These are phyloP conservation scores for Thysanoteuthis rhombus DNA, from an alignment of 2,888 invertebrate genomes.

Conservation along the genomic window DNA sequence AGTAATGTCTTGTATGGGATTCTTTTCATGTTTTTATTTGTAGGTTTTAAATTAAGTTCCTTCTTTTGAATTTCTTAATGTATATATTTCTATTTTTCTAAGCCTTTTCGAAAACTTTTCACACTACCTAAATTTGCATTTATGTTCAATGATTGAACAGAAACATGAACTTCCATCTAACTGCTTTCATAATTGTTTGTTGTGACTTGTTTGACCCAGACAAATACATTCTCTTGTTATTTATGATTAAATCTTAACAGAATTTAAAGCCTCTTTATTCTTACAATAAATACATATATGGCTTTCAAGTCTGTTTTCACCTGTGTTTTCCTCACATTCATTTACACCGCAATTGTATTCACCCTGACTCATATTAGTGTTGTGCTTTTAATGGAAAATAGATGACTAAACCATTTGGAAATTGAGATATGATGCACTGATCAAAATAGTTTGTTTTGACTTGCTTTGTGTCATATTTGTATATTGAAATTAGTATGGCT, in stretches of 20 bases:
- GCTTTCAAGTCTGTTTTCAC: neutral
- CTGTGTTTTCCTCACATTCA: neutral
- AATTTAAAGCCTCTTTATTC: neutral
- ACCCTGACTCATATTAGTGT: neutral
- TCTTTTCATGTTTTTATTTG: too few relatives aligned
- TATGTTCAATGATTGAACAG: neutral
- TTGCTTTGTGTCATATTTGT: neutral
- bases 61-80: too few relatives aligned
- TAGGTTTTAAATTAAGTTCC: too few relatives aligned
- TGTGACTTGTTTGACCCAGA: neutral
- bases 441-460: neutral
- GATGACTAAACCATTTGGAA: neutral
- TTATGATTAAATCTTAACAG: neutral
- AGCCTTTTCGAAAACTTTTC: neutral
- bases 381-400: neutral
- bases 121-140: neutral
- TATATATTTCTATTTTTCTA: neutral
- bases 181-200: neutral
- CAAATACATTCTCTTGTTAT: too few relatives aligned
- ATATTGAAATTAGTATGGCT: neutral
- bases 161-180: neutral
- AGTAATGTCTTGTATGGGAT: too few relatives aligned
- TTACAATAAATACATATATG: neutral
- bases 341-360: neutral
- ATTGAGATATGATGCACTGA: neutral